Base-by-base conservation (phyloP, 1,140 invertebrate species). In the Aricia agestis region DNA sequence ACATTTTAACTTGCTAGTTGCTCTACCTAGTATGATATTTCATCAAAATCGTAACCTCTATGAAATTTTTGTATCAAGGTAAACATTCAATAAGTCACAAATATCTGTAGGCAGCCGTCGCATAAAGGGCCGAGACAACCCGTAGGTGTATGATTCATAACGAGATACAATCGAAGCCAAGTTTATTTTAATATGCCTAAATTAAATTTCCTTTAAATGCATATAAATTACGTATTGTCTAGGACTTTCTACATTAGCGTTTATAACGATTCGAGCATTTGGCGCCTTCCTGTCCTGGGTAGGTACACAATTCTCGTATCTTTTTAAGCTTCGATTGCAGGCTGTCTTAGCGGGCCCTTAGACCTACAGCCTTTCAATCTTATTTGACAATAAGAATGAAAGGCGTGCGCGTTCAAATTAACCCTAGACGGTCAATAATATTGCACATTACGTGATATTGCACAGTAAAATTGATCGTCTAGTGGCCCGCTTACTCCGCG, bases 121-220 rank as follows among this genome's bases (percentile, higher is more conserved):
- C 59, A 19, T 63, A 63, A 63, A 25, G 19, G 59, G 9, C 59
- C 59, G 18, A 63, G 59, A 63, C 59, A 63, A 10, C 19, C 4
- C 18, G 59, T 63, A 63, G 59, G 59, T 63, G 59, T 63, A 25
- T 63, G 19, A 63, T 63, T 63, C 59, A 63, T 63, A 63, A 63
- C 18, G 18, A 63, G 59, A 63, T 63, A 25, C 18, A 63, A 63
- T 63, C 59, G 59, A 18, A 25, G 59, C 10, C 18, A 25, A 63
- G 17, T 25, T 18, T 63, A 63, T 63, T 19, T 25, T 63, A 63
- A 63, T 63, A 63, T 25, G 19, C 19, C 59, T 63, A 63, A 63
- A 63, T 63, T 63, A 63, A 18, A 63, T 19, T 63, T 18, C 59
- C 19, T 63, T 63, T 63, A 63, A 63, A 63, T 63, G 18, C 59